phyloP scores from a whole-genome alignment of 2,797 vertebrate species.

The Syndactyla subalaris region DNA sequence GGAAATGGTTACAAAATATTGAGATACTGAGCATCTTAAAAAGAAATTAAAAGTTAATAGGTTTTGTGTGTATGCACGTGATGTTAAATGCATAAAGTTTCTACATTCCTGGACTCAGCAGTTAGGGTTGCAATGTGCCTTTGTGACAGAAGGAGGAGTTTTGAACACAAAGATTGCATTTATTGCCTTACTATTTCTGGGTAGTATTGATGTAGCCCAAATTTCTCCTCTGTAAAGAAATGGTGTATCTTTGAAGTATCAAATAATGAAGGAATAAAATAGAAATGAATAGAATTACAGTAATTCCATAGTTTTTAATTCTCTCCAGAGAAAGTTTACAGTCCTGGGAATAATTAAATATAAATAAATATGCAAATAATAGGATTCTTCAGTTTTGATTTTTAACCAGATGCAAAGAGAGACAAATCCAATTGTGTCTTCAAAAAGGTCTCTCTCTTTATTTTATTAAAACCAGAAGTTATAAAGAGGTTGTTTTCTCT shows the following conservation, averaged over 20 bases:
- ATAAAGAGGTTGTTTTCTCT: not conserved
- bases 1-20: not conserved
- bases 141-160: not conserved
- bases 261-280: not conserved
- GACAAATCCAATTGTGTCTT: conserved; percentile 26
- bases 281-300: not conserved
- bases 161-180: not conserved
- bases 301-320: not conserved
- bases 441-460: not conserved
- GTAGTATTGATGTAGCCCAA: not conserved
- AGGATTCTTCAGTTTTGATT: conserved; percentile 3
- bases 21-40: not conserved
- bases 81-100: not conserved
- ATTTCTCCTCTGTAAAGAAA: not conserved
- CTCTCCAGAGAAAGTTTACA: not conserved
- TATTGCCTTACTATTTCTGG: not conserved
- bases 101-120: not conserved
- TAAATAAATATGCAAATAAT: conserved; percentile 39
- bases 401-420: conserved; percentile 19
- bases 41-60: not conserved
- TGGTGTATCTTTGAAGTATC: not conserved
- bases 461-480: conserved; percentile 49
- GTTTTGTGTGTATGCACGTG: not conserved
- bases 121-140: not conserved
- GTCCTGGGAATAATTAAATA: conserved; percentile 28